Evolutionary conservation across 1,140 invertebrate genomes (phyloP), one percentile per base, ranked within the genome.

Genomic region (Conus betulinus): DNA sequence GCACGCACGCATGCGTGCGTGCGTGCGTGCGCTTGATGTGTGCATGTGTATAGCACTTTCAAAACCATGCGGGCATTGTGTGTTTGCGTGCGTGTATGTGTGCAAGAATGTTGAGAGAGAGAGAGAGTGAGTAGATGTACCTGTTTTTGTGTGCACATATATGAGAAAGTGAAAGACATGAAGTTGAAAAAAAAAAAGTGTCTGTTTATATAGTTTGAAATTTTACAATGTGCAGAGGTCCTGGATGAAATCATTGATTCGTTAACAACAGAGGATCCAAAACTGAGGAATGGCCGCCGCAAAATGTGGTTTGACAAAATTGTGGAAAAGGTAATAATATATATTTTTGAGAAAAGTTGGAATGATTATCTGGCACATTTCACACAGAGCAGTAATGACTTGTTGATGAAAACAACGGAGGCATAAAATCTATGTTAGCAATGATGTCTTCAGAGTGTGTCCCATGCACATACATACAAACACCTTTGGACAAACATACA

Each of bases 271-370:
- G 85, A 87, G 74, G 85, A 87, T 20, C 85, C 85, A 1, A 87
- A 87, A 60, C 52, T 87, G 23, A 53, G 85, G 51, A 87, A 87
- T 67, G 85, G 74, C 15, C 67, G 85, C 6, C 85, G 85, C 3
- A 87, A 79, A 57, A n/a, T 87, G 52, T 74, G 52, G 10, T 76
- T 78, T 78, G 74, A 79, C 74, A 78, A 78, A 27, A 57, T 87
- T 78, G 74, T 87, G 15, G 71, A 87, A 79, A 87, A 79, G 85
- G 85, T 87, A 57, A 78, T 27, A 11, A 39, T 39, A 39, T 39
- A 39, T 39, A 39, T 39, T 39, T 39, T 39, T 39, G 39, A 39
- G 57, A 60, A 60, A 11, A 15, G 15, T 60, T 60, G 15, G 4
- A 60, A 60, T 60, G 57, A 60, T 60, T 15, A 60, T 60, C 15